A percentile compares a stretch with the other conserved stretches of the same genome.
phyloP scores from a whole-genome alignment of 2,797 vertebrate genomes.

The Neomorphus geoffroyi region DNA sequence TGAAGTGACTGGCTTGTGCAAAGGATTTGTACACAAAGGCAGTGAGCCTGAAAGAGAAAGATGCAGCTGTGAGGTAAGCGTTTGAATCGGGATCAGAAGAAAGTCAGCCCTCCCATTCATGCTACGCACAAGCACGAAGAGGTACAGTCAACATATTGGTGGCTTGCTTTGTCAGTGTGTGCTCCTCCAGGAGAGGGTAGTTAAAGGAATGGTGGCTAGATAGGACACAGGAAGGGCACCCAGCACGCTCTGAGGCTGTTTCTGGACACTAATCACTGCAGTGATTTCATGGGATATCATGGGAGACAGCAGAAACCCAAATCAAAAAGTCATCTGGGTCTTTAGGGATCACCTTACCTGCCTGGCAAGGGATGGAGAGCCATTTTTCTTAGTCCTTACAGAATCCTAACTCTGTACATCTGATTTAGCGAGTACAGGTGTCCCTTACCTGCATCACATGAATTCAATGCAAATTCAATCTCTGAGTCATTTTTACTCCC shows the following conservation, averaged over 20 bases:
- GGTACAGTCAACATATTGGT: neutral
- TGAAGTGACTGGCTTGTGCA: slow-evolving; percentile 69
- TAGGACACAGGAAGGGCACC: neutral
- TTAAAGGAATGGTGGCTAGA: neutral
- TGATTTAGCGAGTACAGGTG: neutral
- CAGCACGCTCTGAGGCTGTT: neutral
- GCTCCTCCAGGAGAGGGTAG: neutral
- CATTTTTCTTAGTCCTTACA: neutral
- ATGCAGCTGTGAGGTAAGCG: neutral
- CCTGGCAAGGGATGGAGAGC: neutral
- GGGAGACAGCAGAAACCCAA: neutral
- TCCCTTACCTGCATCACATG: neutral
- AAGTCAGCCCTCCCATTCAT: neutral
- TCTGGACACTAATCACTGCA: neutral
- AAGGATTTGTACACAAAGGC: slow-evolving; percentile 87
- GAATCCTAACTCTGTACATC: neutral
- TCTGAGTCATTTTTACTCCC: neutral
- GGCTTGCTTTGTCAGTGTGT: neutral
- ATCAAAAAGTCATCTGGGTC: neutral
- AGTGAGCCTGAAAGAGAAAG: slow-evolving; percentile 78
- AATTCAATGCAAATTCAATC: neutral
- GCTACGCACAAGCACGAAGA: neutral
- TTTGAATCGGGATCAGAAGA: neutral
- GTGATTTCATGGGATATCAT: neutral
- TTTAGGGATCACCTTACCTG: neutral